Base-by-base conservation (phyloP, 2,888 invertebrate species). In the Drosophila emarginata region DNA sequence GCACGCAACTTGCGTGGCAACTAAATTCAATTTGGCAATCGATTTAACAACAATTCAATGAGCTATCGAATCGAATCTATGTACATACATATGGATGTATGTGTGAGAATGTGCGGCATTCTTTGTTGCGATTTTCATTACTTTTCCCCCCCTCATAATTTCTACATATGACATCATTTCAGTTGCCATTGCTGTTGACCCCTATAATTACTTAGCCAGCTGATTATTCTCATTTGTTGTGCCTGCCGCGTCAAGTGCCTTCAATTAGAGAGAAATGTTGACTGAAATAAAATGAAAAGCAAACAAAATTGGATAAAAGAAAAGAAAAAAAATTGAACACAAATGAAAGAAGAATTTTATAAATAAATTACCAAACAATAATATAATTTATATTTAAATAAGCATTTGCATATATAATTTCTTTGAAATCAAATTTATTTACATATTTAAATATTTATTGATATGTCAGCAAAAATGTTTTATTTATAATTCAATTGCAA, bases 41-140 rank as follows among this genome's bases (percentile, higher is more conserved):
- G 86, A 85, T 84, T 85, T 72, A 86, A 85, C 81, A 80, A 79
- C 28, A 51, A 64, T 65, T 52, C 26, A 64, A 54, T 51, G 18
- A 50, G 62, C 40, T n/a, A 63, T 50, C 23, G 6, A 63, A 68
- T 57, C 26, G 53, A 39, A 61, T 21, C 11, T 14, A 21, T 28
- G 15, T 45, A 59, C 11, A 28, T 37, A 32, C 21, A 7, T 21
- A n/a, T 39, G 21, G 14, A 28, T 37, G 37, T 37, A 7, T 21
- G 18, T 39, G 21, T 32, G 26, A n/a, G n/a, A n/a, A n/a, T 45
- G n/a, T 6, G n/a, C 5, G 2, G 23, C 23, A 2, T 2, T 23
- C 4, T 2, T 23, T 23, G 23, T 9, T 21, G 32, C 18, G 23
- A 15, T 14, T 15, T 45, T 15, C 9, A 28, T 36, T 23, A 6